phyloP scores from a whole-genome alignment of 2,113 vertebrate species.

The Psilopogon haemacephalus region DNA sequence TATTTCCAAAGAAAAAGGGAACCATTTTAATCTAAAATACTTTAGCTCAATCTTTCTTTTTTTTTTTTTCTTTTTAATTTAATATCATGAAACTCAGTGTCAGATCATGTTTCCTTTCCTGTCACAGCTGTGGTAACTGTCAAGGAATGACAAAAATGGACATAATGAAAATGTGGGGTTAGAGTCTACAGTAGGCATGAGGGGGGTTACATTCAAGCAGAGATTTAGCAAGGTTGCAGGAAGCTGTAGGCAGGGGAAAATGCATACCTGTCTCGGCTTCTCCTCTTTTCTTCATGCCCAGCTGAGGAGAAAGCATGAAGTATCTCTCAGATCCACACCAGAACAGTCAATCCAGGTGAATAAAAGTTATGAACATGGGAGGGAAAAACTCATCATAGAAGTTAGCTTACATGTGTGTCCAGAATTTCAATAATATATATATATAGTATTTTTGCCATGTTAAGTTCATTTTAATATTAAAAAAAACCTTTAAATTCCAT shows the following conservation, averaged over 20 bases:
- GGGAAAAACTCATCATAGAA: not conserved
- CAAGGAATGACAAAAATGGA: not conserved
- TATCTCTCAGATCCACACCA: not conserved
- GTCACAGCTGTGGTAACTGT: not conserved
- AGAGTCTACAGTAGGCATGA: not conserved
- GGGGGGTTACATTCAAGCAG: not conserved
- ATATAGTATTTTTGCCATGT: not conserved
- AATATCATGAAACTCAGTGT: not conserved
- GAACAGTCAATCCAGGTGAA: not conserved
- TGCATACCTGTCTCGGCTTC: not conserved
- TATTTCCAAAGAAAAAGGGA: not conserved
- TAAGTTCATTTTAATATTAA: not conserved
- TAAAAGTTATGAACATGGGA: not conserved
- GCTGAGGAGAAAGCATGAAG: not conserved
- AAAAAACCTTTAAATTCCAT: not conserved
- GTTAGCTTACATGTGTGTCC: not conserved
- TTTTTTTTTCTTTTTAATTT: not conserved
- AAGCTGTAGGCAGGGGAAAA: not conserved
- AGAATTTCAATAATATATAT: not conserved
- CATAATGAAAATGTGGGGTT: not conserved
- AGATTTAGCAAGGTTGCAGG: not conserved
- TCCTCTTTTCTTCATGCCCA: not conserved
- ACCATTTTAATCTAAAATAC: not conserved
- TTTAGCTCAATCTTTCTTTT: not conserved
- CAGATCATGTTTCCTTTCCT: not conserved